These are phyloP conservation scores for Drosophila phalerata DNA, from an alignment of 2,888 invertebrate genomes.

Conservation along the genomic window DNA sequence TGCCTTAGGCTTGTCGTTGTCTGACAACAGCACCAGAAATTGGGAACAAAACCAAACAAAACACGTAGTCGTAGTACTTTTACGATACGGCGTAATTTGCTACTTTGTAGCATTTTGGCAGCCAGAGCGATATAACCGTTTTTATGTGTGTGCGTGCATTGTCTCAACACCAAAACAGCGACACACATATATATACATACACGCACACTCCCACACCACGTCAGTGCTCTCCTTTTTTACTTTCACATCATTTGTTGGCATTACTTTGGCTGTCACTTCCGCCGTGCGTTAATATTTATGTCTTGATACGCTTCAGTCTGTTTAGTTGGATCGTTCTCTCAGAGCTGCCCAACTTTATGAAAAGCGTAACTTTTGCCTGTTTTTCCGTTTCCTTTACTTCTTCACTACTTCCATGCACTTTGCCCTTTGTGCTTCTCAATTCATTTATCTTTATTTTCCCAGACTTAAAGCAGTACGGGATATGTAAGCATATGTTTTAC, in stretches of 20 bases:
- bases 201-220: neutral
- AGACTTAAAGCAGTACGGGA: neutral
- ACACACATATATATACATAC: conserved; percentile 2
- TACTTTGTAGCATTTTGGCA: conserved; percentile 69
- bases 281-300: conserved; percentile 67
- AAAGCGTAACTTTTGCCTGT: conserved; percentile 54
- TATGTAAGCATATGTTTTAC: conserved; percentile 42
- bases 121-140: conserved; percentile 38
- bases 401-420: conserved; percentile 56
- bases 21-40: conserved; percentile 3
- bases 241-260: conserved; percentile 74
- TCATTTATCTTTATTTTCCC: conserved; percentile 54
- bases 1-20: neutral
- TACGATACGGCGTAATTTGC: conserved; percentile 68
- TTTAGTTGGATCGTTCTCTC: conserved; percentile 5
- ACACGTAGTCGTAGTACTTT: conserved; percentile 63
- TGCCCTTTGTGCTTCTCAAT: conserved; percentile 31
- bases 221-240: conserved; percentile 18
- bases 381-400: conserved; percentile 55
- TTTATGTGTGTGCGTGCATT: conserved; percentile 67
- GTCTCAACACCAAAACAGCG: conserved; percentile 26
- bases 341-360: conserved; percentile 31
- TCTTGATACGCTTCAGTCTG: conserved; percentile 45
- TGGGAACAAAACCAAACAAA: conserved; percentile 30
- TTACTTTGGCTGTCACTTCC: conserved; percentile 74